These are phyloP conservation scores for Volucella inflata DNA, from an alignment of 2,888 invertebrate genomes.

Conservation along the genomic window DNA sequence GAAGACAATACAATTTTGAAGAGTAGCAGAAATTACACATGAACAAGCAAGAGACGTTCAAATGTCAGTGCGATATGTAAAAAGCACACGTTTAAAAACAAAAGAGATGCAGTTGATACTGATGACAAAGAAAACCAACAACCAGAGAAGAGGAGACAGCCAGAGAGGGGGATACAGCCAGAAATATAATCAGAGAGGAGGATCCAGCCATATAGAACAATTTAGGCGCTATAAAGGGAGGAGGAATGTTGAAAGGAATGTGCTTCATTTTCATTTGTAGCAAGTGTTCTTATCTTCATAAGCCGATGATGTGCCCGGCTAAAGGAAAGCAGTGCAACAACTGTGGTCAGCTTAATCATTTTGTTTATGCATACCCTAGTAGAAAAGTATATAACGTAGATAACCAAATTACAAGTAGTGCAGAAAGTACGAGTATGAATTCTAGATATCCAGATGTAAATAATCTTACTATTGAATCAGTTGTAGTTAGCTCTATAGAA, in stretches of 20 bases:
- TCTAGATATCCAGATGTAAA: conserved; percentile 21
- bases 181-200: too few relatives aligned
- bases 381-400: conserved; percentile 10
- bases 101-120: background rate
- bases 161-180: conserved; percentile 12
- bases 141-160: too few relatives aligned
- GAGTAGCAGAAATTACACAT: conserved; percentile 14
- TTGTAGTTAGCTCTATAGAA: conserved; percentile 17
- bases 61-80: conserved; percentile 14
- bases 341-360: conserved; percentile 1
- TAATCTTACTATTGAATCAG: conserved; percentile 20
- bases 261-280: conserved; percentile 3
- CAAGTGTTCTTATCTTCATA: conserved; percentile 26
- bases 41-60: conserved; percentile 14
- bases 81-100: background rate
- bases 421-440: conserved; percentile 14
- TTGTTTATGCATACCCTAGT: conserved; percentile 10
- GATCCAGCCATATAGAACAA: conserved; percentile 5
- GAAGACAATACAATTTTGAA: conserved; percentile 6
- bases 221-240: conserved; percentile 1
- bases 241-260: background rate
- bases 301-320: conserved; percentile 27
- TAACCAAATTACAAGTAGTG: conserved; percentile 1
- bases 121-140: too few relatives aligned
- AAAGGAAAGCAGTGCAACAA: conserved; percentile 17